Evolutionary conservation across 35 echinoderm and acorn worm species (phyloP).

Genomic region (Holothuria glaberrima): DNA sequence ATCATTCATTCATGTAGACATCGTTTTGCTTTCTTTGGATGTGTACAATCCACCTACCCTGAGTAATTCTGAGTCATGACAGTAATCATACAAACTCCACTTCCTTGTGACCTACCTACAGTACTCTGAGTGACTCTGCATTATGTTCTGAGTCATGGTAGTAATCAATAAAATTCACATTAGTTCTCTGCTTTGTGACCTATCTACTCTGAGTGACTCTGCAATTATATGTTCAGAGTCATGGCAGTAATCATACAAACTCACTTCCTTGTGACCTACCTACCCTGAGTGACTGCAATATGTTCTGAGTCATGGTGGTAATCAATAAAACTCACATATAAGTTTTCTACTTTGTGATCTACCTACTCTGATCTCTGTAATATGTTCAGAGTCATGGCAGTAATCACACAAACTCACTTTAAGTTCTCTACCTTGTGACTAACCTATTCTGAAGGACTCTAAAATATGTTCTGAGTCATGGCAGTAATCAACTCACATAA

Average conservation of each 20-base stretch:
- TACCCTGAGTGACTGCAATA: slow-evolving; percentile 89
- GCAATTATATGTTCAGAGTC: slow-evolving; percentile 99
- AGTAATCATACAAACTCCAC: neutral
- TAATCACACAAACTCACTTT: slow-evolving; percentile 51
- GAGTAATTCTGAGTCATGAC: too few species aligned
- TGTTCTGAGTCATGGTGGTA: slow-evolving; percentile 98
- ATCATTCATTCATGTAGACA: too few species aligned
- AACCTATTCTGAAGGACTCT: slow-evolving; percentile 83
- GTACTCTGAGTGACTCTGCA: too few species aligned
- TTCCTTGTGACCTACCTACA: too few species aligned
- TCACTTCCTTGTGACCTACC: slow-evolving; percentile 14
- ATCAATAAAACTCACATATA: slow-evolving; percentile 57
- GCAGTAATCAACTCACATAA: slow-evolving; percentile 80
- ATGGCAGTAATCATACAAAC: slow-evolving; percentile 96
- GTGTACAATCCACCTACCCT: too few species aligned
- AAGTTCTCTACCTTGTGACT: neutral
- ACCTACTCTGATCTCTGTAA: too few species aligned
- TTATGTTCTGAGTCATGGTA: too few species aligned
- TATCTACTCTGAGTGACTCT: slow-evolving; percentile 86
- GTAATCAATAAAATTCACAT: too few species aligned
- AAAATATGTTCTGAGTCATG: slow-evolving; percentile 98
- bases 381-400: slow-evolving; percentile 95
- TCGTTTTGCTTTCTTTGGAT: too few species aligned
- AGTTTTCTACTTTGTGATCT: too few species aligned
- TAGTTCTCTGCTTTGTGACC: too few species aligned